Base-by-base conservation (phyloP, 2,888 invertebrate species). In the Eurois occulta region DNA sequence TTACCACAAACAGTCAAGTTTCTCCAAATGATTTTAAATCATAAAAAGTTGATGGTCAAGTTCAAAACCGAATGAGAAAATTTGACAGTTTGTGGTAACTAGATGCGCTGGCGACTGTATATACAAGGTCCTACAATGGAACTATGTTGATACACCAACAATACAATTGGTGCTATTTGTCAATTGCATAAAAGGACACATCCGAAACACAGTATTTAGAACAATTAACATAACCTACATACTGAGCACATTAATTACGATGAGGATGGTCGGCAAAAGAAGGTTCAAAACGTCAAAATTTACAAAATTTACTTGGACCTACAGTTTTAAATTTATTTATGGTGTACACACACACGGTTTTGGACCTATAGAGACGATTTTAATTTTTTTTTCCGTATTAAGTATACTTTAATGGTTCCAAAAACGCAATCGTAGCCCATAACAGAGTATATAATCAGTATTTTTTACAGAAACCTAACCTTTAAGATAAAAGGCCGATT, bases 171-270 rank as follows among this genome's bases (percentile, higher is more conserved):
- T 43, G 1, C 11, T 60, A 35, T 81, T 81, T 76, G 64, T 72
- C 46, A 28, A 65, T 70, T 64, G 48, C 28, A 71, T 84, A 72
- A 81, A 60, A 64, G 41, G 52, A 24, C 38, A 65, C 71, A 41
- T 77, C 73, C 73, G 71, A 77, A 72, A 77, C 55, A 72, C 6
- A 66, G 35, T 52, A 72, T 72, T 60, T 83, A 72, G 48, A 72
- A 78, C 52, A 78, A 84, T 75, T 70, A 88, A 76, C 64, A 70
- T 79, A 72, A 78, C 77, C 72, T 71, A 80, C 52, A 79, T 87
- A 75, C 58, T 11, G 64, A 72, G 16, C 55, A 58, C 77, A 80
- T 58, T 68, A 78, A 77, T 67, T 70, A 66, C 24, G n/a, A 13
- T 11, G 5, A 67, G 46, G 70, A 83, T 10, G 35, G 83, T 70